Evolutionary conservation across 2,797 vertebrate genomes (phyloP), one percentile per base, ranked within the genome.

Genomic region (Hirundo rustica): DNA sequence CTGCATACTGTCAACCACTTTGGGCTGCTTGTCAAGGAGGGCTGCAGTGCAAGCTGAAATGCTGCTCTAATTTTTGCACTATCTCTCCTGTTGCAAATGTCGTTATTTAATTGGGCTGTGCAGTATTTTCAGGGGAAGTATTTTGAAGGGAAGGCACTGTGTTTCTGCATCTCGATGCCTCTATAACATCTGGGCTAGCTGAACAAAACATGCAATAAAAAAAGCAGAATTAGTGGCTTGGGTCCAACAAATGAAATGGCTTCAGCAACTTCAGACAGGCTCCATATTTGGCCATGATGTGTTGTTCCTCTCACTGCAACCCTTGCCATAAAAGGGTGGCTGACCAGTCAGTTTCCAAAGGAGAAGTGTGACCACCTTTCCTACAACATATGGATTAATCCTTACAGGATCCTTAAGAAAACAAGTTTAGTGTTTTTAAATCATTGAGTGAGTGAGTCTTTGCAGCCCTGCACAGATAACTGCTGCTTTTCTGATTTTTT

Each of bases 81-180:
- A 93, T 91, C 58, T 76, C 93, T 96, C 95, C 92, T 73, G 54
- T 85, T 96, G 91, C 94, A 96, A 77, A 73, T 92, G 94, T 83
- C 84, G 88, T 96, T 96, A 96, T 96, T 97, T 97, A 97, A 97
- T 98, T 97, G 97, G 96, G 86, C 94, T 75, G 79, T 25, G 45
- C 85, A 3, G 14, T 96, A 61, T 88, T 97, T 97, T 93, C 83
- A 95, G 91, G 90, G 95, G 95, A 96, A 96, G 82, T 90, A 76
- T 86, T 97, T 91, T 89, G 92, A 97, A 96, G 88, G 91, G 83
- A 93, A 97, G 90, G 85, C 89, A 75, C 13, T 40, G 45, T 82
- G 90, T 96, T 93, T 81, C 78, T 96, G 88, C 74, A 75, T 96
- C 95, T 36, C 5, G 1, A 79, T 94, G 94, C 85, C 73, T 96